Evolutionary conservation across 2,888 invertebrate species (phyloP).

Genomic region (Sthenelais limicola): DNA sequence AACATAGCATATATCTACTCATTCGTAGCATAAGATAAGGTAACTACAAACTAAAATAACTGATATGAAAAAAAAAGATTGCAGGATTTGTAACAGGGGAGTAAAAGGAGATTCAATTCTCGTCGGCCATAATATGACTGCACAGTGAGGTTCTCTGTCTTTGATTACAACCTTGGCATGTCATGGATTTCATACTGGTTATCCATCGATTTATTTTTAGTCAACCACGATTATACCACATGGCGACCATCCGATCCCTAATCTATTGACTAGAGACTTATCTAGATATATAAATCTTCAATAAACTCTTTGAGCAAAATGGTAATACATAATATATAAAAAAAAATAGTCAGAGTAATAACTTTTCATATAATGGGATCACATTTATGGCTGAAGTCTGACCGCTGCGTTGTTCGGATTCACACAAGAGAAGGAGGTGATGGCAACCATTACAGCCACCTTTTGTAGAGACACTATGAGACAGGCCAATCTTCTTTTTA

Average conservation of each 20-base stretch:
- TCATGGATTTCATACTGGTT: constrained; percentile 28
- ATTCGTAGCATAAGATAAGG: no score
- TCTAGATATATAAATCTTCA: constrained; percentile 37
- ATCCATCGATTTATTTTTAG: not conserved
- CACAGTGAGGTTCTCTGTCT: constrained; percentile 16
- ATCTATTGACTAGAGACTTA: constrained; percentile 47
- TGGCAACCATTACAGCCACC: no score
- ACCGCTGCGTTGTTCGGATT: not conserved
- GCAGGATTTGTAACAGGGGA: constrained; percentile 36
- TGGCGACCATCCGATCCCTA: constrained; percentile 37
- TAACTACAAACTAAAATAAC: no score
- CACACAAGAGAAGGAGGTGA: not conserved
- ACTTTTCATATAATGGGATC: constrained; percentile 39
- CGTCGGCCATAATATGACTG: constrained; percentile 15
- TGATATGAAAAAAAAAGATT: no score
- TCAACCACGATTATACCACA: constrained; percentile 30
- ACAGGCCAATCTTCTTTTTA: no score
- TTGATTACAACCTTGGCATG: constrained; percentile 28
- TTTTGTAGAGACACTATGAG: no score
- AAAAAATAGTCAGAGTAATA: constrained; percentile 39
- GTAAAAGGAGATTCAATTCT: not conserved
- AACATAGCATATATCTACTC: constrained; percentile 38
- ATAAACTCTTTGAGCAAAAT: constrained; percentile 41
- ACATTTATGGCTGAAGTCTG: constrained; percentile 31
- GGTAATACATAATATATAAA: constrained; percentile 38